Evolutionary conservation across 2,888 invertebrate species (phyloP).

Genomic region (Rapana venosa): DNA sequence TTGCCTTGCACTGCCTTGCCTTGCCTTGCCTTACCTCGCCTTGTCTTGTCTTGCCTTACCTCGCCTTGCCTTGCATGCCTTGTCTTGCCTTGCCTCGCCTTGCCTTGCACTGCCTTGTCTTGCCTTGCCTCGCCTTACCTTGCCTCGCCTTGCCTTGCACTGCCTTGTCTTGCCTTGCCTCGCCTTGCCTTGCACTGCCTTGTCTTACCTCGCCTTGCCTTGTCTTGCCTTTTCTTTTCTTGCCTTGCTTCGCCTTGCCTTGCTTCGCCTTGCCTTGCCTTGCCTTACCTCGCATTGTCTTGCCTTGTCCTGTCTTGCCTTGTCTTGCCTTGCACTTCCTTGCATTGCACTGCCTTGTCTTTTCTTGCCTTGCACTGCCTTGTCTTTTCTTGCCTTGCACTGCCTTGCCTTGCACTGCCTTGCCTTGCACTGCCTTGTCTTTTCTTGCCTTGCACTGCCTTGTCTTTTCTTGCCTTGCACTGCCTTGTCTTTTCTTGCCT

Average conservation of each 20-base stretch:
- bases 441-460: background rate
- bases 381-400: background rate
- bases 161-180: background rate
- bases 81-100: background rate
- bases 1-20: background rate
- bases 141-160: no score
- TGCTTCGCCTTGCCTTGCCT: background rate
- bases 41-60: slow-evolving; percentile 34
- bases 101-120: background rate
- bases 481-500: background rate
- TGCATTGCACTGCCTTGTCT: background rate
- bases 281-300: background rate
- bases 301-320: background rate
- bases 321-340: background rate
- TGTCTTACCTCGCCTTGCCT: slow-evolving; percentile 38
- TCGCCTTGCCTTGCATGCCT: background rate
- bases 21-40: slow-evolving; percentile 44
- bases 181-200: background rate
- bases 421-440: slow-evolving; percentile 41
- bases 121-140: background rate
- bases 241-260: background rate
- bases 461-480: background rate
- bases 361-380: background rate
- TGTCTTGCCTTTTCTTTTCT: slow-evolving; percentile 8
- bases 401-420: slow-evolving; percentile 35